These are phyloP conservation scores for Pseudorhombus dupliciocellatus DNA, from an alignment of 2,113 vertebrate species.

Conservation along the genomic window DNA sequence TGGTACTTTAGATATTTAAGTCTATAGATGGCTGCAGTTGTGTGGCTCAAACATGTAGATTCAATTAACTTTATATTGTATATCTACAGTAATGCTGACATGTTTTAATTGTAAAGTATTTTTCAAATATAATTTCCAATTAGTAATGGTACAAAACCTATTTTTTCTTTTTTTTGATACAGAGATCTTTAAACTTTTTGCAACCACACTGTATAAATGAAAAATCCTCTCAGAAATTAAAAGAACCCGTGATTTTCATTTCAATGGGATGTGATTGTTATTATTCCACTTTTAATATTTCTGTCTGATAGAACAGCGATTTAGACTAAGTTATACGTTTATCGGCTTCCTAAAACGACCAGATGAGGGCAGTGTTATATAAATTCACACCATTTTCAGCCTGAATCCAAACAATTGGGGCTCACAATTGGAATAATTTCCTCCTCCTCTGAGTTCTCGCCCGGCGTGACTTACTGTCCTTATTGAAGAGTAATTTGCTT, in stretches of 20 bases:
- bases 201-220: slow-evolving; percentile 66
- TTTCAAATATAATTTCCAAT: slow-evolving; percentile 74
- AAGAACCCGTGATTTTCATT: slow-evolving; percentile 57
- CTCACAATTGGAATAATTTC: not conserved
- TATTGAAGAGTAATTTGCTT: not conserved
- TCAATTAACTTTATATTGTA: slow-evolving; percentile 80
- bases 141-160: slow-evolving; percentile 55
- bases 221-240: slow-evolving; percentile 60
- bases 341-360: slow-evolving; percentile 12
- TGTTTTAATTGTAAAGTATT: slow-evolving; percentile 90
- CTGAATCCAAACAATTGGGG: not conserved
- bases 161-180: slow-evolving; percentile 52
- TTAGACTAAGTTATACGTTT: not conserved
- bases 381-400: not conserved
- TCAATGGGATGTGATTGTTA: not conserved
- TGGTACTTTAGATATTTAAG: slow-evolving; percentile 65
- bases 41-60: slow-evolving; percentile 80
- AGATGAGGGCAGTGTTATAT: slow-evolving; percentile 57
- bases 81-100: slow-evolving; percentile 76
- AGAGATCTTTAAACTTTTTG: slow-evolving; percentile 64
- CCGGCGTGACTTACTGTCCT: not conserved
- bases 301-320: not conserved
- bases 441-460: not conserved
- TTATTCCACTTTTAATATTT: not conserved
- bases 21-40: slow-evolving; percentile 60